These are phyloP conservation scores for Otis tarda DNA, from an alignment of 2,113 vertebrate species.

Conservation along the genomic window DNA sequence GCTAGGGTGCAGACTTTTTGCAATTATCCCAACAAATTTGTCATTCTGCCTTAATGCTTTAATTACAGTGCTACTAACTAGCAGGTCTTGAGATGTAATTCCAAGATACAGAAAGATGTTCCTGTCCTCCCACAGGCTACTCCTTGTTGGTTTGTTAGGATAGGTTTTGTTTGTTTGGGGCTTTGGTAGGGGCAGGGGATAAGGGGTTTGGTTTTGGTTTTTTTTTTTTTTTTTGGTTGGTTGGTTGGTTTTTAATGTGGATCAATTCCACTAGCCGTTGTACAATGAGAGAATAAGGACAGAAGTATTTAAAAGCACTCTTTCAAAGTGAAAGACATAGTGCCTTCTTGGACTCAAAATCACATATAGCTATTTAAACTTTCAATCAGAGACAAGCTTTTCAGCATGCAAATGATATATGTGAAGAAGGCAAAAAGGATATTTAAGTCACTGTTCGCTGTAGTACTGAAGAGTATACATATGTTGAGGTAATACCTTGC, in stretches of 20 bases:
- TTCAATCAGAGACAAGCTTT: neutral
- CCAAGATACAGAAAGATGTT: neutral
- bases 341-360: neutral
- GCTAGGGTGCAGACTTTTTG: neutral
- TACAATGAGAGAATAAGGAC: neutral
- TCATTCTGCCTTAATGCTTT: neutral
- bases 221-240: neutral
- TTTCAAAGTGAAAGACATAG: neutral
- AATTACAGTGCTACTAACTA: neutral
- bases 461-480: neutral
- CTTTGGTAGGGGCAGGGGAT: rapidly evolving
- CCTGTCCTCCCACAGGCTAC: neutral
- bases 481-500: neutral
- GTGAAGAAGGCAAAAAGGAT: neutral
- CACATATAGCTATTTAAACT: neutral
- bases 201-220: neutral
- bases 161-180: neutral
- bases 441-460: neutral
- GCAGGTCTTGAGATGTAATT: neutral
- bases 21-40: neutral
- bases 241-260: neutral
- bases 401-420: neutral
- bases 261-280: neutral
- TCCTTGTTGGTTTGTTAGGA: neutral
- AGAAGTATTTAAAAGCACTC: neutral